Base-by-base conservation (phyloP, 2,888 invertebrate genomes). In the Himalopsyche kuldschensis region DNA sequence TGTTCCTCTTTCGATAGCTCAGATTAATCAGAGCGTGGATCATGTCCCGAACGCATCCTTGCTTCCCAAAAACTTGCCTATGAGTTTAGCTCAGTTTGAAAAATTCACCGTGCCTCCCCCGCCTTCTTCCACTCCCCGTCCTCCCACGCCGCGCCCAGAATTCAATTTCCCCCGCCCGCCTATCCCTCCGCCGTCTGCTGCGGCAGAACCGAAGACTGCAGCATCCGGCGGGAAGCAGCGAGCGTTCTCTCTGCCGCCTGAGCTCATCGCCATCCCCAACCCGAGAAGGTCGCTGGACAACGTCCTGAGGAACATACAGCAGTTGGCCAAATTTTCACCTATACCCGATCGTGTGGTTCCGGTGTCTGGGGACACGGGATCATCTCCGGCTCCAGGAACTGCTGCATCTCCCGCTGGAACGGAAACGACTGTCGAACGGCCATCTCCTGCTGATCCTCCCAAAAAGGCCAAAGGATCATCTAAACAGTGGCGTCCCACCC, bases 401-500 rank as follows among this genome's bases (percentile, higher is more conserved):
- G 75, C 88, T 75, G 31, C 79, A n/a, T 46, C 80, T 47, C 35
- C 85, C 4, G 79, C 17, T 76, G 78, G 78, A 31, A 55, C 48
- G 11, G 79, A 30, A 86, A 81, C 87, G 48, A 85, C 87, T 84
- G 20, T 75, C 31, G 17, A 30, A 8, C 83, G 90, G 80, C 91
- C 92, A 88, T 89, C 90, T 0, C 27, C 85, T 6, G 75, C 87
- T 85, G 90, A 90, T 1, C 88, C 89, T 0, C 89, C 90, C 0
- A 92, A 91, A 87, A 92, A 92, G 85, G 87, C 89, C 15, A 91
- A 90, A 85, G 90, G 91, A 0, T 91, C 93, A 78, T 93, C 92
- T 80, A 95, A 95, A 87, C 94, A 94, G 83, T 95, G 95, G 95
- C 90, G 95, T 83, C 95, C 95, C 0, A 95, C 94, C 5, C 90